These are phyloP conservation scores for Lycopodina hypogea DNA, from an alignment of 37 sponge, comb jelly and placozoan species.

Conservation along the genomic window DNA sequence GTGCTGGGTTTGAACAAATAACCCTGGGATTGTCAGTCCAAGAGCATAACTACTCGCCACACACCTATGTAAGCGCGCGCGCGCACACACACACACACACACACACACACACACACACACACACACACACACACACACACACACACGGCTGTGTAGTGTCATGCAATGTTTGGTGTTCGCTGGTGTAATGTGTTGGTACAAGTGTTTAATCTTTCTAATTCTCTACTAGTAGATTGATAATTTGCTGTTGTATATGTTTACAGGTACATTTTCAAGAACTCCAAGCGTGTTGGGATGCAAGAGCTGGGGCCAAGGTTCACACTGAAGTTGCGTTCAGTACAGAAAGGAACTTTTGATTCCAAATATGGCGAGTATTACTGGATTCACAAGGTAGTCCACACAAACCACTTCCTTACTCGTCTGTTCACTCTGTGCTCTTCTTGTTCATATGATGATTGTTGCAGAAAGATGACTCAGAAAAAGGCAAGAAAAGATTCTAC, in stretches of 20 bases:
- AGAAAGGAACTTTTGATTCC: slow-evolving; percentile 92
- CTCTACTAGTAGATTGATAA: neutral
- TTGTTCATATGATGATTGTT: neutral
- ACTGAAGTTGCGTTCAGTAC: slow-evolving; percentile 87
- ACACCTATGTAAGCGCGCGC: too few relatives aligned
- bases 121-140: too few relatives aligned
- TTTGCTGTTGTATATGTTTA: neutral
- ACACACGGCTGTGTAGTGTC: too few relatives aligned
- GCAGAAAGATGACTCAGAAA: slow-evolving; percentile 68
- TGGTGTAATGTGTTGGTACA: neutral
- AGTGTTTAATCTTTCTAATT: neutral
- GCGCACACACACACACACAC: too few relatives aligned
- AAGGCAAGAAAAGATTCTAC: slow-evolving; percentile 67
- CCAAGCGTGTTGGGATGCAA: slow-evolving; percentile 86
- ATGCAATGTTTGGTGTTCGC: neutral
- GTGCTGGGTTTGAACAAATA: too few relatives aligned
- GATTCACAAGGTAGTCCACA: slow-evolving; percentile 68
- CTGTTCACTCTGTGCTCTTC: neutral
- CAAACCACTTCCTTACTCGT: neutral
- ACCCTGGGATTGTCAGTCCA: too few relatives aligned
- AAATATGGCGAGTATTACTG: slow-evolving; percentile 92
- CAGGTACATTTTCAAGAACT: slow-evolving; percentile 93
- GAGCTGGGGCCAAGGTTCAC: slow-evolving; percentile 97
- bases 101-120: too few relatives aligned
- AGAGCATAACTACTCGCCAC: too few relatives aligned